Conservation (phyloP, 2,113 vertebrate genomes). For the Passer domesticus region DNA sequence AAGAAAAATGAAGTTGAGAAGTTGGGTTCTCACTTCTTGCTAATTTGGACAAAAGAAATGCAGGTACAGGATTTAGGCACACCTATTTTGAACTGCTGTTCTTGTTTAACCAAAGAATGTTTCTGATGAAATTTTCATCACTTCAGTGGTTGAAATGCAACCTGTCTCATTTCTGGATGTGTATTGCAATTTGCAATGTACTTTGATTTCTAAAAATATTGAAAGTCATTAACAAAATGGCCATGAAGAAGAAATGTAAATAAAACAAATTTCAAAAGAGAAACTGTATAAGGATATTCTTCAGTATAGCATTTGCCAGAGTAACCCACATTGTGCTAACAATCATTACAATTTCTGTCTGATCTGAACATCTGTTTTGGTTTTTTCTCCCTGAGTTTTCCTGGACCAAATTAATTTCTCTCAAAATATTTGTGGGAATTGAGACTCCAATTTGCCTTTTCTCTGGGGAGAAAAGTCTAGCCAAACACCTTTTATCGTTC, state of each 20-base stretch:
- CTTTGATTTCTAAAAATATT: conserved; percentile 24
- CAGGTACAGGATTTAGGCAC: conserved; percentile 9
- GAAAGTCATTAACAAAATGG: not conserved
- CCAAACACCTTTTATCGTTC: not conserved
- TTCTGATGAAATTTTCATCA: conserved; percentile 9
- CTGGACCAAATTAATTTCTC: not conserved
- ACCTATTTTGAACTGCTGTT: conserved; percentile 5
- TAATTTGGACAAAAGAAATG: not conserved
- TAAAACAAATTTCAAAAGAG: conserved; percentile 15
- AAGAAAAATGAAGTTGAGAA: not conserved
- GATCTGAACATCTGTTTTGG: not conserved
- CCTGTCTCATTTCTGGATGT: not conserved
- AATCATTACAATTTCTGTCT: not conserved
- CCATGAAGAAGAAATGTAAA: conserved; percentile 1
- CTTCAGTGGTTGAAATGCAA: conserved; percentile 11
- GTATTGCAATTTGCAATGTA: conserved; percentile 8
- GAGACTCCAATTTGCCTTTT: not conserved
- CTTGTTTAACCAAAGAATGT: conserved; percentile 65
- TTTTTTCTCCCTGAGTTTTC: not conserved
- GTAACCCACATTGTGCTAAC: not conserved
- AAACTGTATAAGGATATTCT: not conserved
- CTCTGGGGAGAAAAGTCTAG: not conserved
- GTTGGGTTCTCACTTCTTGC: not conserved
- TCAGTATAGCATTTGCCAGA: not conserved
- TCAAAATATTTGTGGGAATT: not conserved